phyloP scores from a whole-genome alignment of 2,797 vertebrate genomes.

The Aldrovandia affinis region DNA sequence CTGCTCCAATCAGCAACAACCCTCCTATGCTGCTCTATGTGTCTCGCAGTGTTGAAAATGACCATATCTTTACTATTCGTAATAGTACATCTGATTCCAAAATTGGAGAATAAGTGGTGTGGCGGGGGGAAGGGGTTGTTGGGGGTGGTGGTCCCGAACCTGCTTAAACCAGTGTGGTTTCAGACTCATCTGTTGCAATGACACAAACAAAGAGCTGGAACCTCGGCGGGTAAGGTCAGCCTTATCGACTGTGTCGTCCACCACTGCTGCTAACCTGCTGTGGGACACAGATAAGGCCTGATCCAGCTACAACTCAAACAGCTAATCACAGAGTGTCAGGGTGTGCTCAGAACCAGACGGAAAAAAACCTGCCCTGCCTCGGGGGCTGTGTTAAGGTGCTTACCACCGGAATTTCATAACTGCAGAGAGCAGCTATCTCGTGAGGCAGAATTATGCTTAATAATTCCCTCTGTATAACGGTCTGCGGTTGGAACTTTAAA shows the following conservation, averaged over 20 bases:
- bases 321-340: constrained; percentile 1
- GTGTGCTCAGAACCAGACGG: not conserved
- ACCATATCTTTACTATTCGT: too few species aligned
- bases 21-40: too few species aligned
- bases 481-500: not conserved
- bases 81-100: not conserved
- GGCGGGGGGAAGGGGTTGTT: not conserved
- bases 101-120: too few species aligned
- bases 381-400: constrained; percentile 11
- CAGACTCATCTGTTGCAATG: not conserved
- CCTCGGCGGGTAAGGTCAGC: not conserved
- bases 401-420: not conserved
- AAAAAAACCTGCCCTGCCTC: not conserved
- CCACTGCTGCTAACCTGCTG: constrained; percentile 6
- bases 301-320: constrained; percentile 14
- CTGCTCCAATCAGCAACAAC: too few species aligned
- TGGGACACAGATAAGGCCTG: constrained; percentile 8
- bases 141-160: not conserved
- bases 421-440: not conserved
- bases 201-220: not conserved
- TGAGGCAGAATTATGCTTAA: too few species aligned
- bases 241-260: not conserved
- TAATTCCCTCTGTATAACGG: not conserved
- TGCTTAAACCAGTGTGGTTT: not conserved
- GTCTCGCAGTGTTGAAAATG: too few species aligned